A percentile compares a stretch with the other conserved stretches of the same genome.
These are phyloP conservation scores for Prochilodus magdalenae DNA, from an alignment of 2,113 vertebrate species.

Conservation along the genomic window DNA sequence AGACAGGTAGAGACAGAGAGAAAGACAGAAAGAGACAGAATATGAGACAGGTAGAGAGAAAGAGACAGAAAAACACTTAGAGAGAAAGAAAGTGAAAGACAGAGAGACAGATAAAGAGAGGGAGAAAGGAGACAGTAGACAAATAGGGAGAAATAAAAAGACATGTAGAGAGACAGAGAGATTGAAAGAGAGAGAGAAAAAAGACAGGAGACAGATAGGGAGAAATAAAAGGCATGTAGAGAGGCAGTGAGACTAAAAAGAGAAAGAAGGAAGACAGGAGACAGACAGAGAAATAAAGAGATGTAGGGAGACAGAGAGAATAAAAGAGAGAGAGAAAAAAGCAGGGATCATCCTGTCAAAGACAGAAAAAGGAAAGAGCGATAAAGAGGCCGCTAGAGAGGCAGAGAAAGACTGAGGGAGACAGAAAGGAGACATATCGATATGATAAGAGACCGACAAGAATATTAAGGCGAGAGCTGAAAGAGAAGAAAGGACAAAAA, in stretches of 20 bases:
- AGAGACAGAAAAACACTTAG: no score
- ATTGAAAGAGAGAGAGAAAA: conserved; percentile 67
- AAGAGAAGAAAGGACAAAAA: no score
- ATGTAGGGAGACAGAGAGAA: not conserved
- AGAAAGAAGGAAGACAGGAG: not conserved
- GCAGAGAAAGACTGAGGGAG: not conserved
- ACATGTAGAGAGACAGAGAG: not conserved
- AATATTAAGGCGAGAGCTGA: no score
- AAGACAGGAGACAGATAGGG: conserved; percentile 68
- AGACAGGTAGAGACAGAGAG: no score
- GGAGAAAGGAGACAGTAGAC: conserved; percentile 79
- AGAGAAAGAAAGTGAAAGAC: not conserved
- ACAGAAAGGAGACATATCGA: no score
- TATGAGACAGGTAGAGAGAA: not conserved
- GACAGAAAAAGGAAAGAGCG: conserved; percentile 18
- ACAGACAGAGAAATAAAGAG: no score
- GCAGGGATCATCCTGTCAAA: no score
- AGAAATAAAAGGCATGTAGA: conserved; percentile 73
- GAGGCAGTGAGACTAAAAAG: not conserved
- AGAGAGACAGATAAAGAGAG: conserved; percentile 58
- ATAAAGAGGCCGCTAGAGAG: conserved; percentile 71
- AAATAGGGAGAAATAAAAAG: conserved; percentile 73
- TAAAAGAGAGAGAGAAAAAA: not conserved
- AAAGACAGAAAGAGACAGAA: no score
- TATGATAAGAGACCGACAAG: no score